Evolutionary conservation across 1,140 invertebrate genomes (phyloP).

Genomic region (Diploscapter pachys): DNA sequence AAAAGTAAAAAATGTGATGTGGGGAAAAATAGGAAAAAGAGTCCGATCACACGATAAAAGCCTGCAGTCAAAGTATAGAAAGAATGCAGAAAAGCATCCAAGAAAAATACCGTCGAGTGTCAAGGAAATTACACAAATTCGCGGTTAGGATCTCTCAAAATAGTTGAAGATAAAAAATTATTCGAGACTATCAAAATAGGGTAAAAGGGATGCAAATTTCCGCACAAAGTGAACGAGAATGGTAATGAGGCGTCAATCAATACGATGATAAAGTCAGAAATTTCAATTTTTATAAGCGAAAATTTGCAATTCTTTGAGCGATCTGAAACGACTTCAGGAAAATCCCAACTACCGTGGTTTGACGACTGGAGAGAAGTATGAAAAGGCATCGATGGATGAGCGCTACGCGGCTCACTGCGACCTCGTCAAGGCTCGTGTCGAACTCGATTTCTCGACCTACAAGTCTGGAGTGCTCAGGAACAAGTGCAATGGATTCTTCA

Average conservation of each 20-base stretch:
- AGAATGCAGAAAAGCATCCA: too few species aligned
- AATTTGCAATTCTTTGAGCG: not conserved
- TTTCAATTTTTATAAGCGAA: not conserved
- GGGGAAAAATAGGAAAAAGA: too few species aligned
- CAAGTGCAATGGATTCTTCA: constrained; percentile 34
- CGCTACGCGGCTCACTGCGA: constrained; percentile 25
- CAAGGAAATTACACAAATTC: too few species aligned
- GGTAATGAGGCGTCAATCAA: too few species aligned
- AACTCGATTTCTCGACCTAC: constrained; percentile 8
- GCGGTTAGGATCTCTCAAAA: too few species aligned
- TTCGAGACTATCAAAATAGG: not conserved
- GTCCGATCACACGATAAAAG: too few species aligned
- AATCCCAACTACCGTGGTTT: constrained; percentile 7
- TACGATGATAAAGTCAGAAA: not conserved
- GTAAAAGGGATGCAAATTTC: constrained; percentile 14
- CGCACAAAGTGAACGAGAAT: too few species aligned
- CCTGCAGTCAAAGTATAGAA: too few species aligned
- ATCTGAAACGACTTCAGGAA: not conserved
- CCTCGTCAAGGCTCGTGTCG: constrained; percentile 18
- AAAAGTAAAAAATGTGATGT: too few species aligned
- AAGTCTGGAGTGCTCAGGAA: constrained; percentile 4
- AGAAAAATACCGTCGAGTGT: too few species aligned
- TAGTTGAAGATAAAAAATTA: too few species aligned
- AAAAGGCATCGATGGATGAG: constrained; percentile 11
- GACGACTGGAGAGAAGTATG: not conserved